Evolutionary conservation across 2,888 invertebrate species (phyloP).

Genomic region (Hyles lineata): DNA sequence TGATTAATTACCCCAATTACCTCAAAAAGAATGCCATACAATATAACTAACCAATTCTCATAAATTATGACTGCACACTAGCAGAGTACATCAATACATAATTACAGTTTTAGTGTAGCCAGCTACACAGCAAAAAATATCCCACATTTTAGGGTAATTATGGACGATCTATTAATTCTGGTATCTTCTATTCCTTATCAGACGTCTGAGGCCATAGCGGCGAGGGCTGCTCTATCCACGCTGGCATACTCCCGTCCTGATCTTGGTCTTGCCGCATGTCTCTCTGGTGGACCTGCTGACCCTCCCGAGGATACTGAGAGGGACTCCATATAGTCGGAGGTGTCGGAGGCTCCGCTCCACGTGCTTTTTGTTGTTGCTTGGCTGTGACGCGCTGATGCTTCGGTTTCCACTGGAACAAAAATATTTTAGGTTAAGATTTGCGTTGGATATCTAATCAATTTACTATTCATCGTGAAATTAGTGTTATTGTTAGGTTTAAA

Average conservation of each 20-base stretch:
- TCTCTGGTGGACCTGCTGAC: conserved; percentile 85
- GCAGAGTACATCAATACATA: background rate
- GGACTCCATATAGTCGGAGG: conserved; percentile 90
- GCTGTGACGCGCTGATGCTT: conserved; percentile 80
- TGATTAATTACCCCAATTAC: no score
- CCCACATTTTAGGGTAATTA: background rate
- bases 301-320: conserved; percentile 88
- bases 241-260: conserved; percentile 79
- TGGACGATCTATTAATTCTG: background rate
- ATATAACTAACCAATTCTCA: no score
- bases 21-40: no score
- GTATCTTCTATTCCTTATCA: background rate
- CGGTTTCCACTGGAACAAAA: conserved; percentile 68
- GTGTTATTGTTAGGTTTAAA: no score
- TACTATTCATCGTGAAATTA: no score
- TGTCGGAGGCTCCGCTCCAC: conserved; percentile 89
- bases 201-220: conserved; percentile 34
- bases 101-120: conserved; percentile 12
- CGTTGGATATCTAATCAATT: no score
- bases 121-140: conserved; percentile 11
- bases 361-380: conserved; percentile 86
- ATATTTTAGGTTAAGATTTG: background rate
- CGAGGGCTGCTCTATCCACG: conserved; percentile 68
- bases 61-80: no score
- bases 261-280: conserved; percentile 71